Evolutionary conservation across 2,888 invertebrate species (phyloP).

Genomic region (Aspidiotus destructor): DNA sequence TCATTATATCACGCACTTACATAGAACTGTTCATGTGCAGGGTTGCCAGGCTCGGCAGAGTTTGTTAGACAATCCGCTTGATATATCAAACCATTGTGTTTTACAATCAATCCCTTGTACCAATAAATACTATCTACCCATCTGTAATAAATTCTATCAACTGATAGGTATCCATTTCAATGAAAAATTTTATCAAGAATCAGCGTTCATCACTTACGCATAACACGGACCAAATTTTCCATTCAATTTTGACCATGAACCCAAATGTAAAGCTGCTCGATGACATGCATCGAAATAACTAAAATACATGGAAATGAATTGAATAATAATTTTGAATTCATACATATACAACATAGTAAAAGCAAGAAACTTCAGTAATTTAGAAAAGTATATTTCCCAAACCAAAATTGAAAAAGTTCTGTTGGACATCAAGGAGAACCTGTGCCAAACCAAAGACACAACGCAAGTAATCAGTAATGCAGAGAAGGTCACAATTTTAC

Average conservation of each 20-base stretch:
- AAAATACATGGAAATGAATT: slow-evolving; percentile 16
- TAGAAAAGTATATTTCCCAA: too few species aligned
- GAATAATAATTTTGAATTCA: slow-evolving; percentile 4
- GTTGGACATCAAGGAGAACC: too few species aligned
- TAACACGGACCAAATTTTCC: slow-evolving; percentile 22
- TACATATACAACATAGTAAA: too few species aligned
- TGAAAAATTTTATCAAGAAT: slow-evolving; percentile 3
- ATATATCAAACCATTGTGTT: slow-evolving; percentile 61
- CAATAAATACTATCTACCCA: slow-evolving; percentile 59
- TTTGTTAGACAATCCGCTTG: slow-evolving; percentile 68
- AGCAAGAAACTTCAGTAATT: too few species aligned
- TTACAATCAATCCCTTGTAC: slow-evolving; percentile 64
- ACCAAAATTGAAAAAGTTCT: too few species aligned
- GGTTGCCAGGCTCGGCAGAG: slow-evolving; percentile 77
- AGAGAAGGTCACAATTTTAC: too few species aligned
- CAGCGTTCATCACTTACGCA: slow-evolving; percentile 4
- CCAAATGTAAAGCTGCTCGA: slow-evolving; percentile 79
- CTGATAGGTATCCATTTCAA: neutral
- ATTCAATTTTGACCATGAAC: slow-evolving; percentile 60
- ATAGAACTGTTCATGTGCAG: slow-evolving; percentile 66
- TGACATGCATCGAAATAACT: slow-evolving; percentile 81
- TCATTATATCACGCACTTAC: slow-evolving; percentile 21
- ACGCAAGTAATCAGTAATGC: too few species aligned
- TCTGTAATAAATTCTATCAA: slow-evolving; percentile 34
- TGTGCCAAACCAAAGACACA: too few species aligned